Evolutionary conservation across 2,113 vertebrate genomes (phyloP).

Genomic region (Bubo scandiacus): DNA sequence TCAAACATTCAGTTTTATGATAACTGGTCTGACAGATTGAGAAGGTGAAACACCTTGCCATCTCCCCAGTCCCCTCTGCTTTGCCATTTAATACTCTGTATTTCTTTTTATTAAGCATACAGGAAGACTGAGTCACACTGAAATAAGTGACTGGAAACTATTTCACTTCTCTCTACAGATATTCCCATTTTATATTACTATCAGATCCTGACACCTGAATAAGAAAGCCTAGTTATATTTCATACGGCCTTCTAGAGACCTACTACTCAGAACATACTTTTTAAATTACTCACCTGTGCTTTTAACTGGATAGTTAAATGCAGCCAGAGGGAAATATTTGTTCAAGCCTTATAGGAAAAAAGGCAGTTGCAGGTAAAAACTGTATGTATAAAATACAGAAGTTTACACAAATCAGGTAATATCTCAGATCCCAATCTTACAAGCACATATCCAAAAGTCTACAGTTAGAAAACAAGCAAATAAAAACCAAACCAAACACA

Average conservation of each 20-base stretch:
- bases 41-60: not conserved
- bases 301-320: not conserved
- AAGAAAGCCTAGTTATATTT: not conserved
- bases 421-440: not conserved
- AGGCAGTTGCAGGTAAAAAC: not conserved
- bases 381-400: not conserved
- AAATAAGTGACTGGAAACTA: not conserved
- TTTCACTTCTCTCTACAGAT: not conserved
- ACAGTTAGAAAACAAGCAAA: not conserved
- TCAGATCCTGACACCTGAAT: not conserved
- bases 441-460: not conserved
- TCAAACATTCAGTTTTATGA: not conserved
- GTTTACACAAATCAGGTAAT: not conserved
- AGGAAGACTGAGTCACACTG: not conserved
- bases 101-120: not conserved
- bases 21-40: not conserved
- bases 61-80: not conserved
- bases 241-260: not conserved
- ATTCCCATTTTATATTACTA: not conserved
- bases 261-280: not conserved
- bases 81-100: not conserved
- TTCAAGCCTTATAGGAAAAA: not conserved
- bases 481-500: not conserved
- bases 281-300: not conserved
- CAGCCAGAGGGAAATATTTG: not conserved